Evolutionary conservation across 2,888 invertebrate species (phyloP).

Genomic region (Plebejus argus): DNA sequence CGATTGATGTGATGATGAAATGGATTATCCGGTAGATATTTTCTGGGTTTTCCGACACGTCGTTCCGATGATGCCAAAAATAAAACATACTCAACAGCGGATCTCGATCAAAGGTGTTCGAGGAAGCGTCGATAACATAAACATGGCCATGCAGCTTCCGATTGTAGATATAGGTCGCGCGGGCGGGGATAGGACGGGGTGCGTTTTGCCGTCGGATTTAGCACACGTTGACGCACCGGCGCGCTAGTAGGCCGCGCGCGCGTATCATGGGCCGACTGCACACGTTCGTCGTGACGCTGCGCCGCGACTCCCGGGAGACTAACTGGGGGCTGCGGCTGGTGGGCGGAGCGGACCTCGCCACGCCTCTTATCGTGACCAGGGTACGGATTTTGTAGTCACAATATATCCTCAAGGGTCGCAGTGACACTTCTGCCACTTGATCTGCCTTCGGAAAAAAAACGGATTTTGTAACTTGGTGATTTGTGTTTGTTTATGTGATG

Average conservation of each 20-base stretch:
- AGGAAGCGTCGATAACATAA: constrained; percentile 28
- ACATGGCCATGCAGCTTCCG: constrained; percentile 53
- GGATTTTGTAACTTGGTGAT: background rate
- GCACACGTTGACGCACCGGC: constrained; percentile 70
- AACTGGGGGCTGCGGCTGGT: constrained; percentile 94
- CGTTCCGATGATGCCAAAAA: background rate
- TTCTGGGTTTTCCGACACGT: background rate
- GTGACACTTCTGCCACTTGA: too few relatives aligned
- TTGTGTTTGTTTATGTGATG: background rate
- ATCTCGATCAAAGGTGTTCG: constrained; percentile 14
- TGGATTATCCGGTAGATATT: background rate
- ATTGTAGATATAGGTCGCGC: constrained; percentile 68
- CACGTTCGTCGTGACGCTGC: constrained; percentile 87
- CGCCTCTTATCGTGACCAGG: constrained; percentile 93
- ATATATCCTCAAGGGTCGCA: too few relatives aligned
- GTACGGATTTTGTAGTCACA: constrained; percentile 69
- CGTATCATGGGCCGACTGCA: constrained; percentile 85
- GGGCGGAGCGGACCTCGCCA: constrained; percentile 92
- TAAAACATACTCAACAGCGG: background rate
- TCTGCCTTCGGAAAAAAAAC: too few relatives aligned
- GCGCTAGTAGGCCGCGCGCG: constrained; percentile 63
- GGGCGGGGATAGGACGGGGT: constrained; percentile 62
- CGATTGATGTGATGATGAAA: background rate
- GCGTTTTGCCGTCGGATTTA: constrained; percentile 68
- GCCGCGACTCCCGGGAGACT: constrained; percentile 85